Percentiles rank a stretch among this genome's conserved stretches.
phyloP scores from a whole-genome alignment of 2,888 invertebrate genomes.

The Caenorhabditis sp. region DNA sequence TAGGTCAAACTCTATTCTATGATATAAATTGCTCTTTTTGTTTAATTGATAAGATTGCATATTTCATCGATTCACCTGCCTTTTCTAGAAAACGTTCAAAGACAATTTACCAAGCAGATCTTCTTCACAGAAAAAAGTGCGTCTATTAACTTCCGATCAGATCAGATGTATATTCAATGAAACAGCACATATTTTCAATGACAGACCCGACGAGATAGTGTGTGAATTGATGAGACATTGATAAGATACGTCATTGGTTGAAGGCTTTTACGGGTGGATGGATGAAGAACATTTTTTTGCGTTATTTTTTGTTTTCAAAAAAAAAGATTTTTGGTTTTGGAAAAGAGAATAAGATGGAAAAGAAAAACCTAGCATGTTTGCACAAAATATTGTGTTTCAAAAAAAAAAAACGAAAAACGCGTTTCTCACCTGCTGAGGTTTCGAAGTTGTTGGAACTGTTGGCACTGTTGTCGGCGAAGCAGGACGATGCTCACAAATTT shows the following conservation, averaged over 20 bases:
- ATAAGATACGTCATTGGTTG: background rate
- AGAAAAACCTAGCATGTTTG: background rate
- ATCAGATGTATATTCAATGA: background rate
- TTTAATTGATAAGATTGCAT: no score
- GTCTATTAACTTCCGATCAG: no score
- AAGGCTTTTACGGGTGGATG: background rate
- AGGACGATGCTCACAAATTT: constrained; percentile 25
- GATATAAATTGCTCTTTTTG: no score
- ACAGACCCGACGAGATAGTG: background rate
- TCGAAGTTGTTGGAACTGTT: constrained; percentile 19
- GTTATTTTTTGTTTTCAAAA: background rate
- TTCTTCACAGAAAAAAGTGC: no score
- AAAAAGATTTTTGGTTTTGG: no score
- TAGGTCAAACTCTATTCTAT: no score
- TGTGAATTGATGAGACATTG: background rate
- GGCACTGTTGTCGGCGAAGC: constrained; percentile 15
- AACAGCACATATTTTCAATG: background rate
- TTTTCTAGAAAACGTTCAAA: no score
- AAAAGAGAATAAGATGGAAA: no score
- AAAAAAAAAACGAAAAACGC: background rate
- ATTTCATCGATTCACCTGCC: no score
- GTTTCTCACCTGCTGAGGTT: constrained; percentile 21
- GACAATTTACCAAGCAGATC: no score
- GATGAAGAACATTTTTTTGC: background rate
- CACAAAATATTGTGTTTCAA: background rate